phyloP scores from a whole-genome alignment of 2,888 invertebrate genomes.

The Latrodectus elegans region DNA sequence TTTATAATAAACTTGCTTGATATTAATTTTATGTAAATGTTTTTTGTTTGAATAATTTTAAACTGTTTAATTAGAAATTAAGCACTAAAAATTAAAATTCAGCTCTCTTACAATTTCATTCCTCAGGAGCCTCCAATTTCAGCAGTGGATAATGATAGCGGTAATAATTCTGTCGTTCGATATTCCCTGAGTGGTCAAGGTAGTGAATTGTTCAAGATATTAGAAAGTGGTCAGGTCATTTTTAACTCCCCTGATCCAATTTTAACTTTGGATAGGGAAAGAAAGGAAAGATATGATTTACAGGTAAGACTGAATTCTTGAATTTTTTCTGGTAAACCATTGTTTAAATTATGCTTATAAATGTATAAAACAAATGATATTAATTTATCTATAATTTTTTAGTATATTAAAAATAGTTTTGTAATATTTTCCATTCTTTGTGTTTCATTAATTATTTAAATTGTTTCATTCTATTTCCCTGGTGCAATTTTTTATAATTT shows the following conservation, averaged over 20 bases:
- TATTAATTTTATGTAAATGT: too few species aligned
- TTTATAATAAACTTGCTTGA: too few species aligned
- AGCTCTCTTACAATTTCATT: neutral
- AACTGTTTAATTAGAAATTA: too few species aligned
- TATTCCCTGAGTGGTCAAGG: constrained; percentile 71
- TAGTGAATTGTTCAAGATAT: constrained; percentile 71
- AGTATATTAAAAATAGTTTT: too few species aligned
- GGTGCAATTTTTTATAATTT: too few species aligned
- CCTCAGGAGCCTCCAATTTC: constrained; percentile 79
- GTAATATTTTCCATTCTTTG: too few species aligned
- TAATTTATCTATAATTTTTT: too few species aligned
- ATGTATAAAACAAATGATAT: too few species aligned
- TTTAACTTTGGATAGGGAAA: constrained; percentile 70
- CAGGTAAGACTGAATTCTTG: constrained; percentile 37
- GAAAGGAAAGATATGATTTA: constrained; percentile 70
- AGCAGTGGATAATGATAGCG: constrained; percentile 80
- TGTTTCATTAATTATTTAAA: too few species aligned
- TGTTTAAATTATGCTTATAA: neutral
- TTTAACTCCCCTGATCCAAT: constrained; percentile 70
- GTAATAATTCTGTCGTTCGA: constrained; percentile 71
- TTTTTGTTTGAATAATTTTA: too few species aligned
- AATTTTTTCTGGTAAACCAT: neutral
- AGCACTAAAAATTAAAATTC: too few species aligned
- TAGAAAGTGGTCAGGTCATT: constrained; percentile 78
- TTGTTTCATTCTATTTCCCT: too few species aligned